These are phyloP conservation scores for Cepphus grylle DNA, from an alignment of 2,113 vertebrate species.

Conservation along the genomic window DNA sequence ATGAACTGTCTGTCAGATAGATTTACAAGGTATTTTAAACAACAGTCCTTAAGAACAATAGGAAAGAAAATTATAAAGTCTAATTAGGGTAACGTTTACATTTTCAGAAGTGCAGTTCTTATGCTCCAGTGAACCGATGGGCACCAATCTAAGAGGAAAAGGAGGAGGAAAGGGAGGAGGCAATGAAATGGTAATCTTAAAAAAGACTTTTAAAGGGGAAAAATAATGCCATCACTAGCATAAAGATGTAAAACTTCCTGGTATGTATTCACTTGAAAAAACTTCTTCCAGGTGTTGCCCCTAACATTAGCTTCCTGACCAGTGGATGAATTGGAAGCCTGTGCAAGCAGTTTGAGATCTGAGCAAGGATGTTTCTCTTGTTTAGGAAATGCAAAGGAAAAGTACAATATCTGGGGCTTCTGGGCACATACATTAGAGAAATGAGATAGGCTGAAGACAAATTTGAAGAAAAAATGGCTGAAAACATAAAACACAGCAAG, in stretches of 20 bases:
- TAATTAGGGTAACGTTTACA: background rate
- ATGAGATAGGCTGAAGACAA: background rate
- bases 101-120: background rate
- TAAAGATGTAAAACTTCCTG: background rate
- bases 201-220: background rate
- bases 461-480: background rate
- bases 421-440: background rate
- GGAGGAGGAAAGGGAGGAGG: background rate
- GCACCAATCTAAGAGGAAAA: background rate
- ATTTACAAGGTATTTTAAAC: constrained; percentile 7
- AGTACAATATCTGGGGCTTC: background rate
- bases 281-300: background rate
- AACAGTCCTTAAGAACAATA: background rate
- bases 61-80: background rate
- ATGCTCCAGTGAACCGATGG: background rate
- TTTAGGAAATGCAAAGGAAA: background rate
- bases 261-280: background rate
- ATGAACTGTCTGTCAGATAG: constrained; percentile 28
- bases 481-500: background rate
- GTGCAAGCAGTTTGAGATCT: background rate
- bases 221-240: background rate
- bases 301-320: background rate
- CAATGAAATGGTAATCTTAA: background rate
- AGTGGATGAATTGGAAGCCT: background rate
- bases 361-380: background rate